Conservation (phyloP, 2,113 vertebrate genomes). For the Menidia beryllina region DNA sequence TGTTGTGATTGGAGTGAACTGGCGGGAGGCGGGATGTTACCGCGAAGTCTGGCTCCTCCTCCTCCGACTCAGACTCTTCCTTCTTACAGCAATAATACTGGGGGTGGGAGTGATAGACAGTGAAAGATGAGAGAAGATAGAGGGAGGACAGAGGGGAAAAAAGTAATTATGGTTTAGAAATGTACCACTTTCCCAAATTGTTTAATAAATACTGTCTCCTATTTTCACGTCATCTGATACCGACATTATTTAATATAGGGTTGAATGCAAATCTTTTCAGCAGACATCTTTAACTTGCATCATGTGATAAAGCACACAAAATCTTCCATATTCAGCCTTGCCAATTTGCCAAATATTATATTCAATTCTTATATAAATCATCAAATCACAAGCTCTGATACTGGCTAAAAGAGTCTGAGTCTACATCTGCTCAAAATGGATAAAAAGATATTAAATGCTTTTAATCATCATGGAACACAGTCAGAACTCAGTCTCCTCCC, state of each 20-base stretch:
- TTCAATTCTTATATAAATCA: background rate
- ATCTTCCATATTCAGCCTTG: constrained; percentile 24
- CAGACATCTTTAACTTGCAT: constrained; percentile 12
- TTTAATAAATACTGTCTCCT: background rate
- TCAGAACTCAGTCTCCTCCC: background rate
- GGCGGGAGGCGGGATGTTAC: constrained; percentile 91
- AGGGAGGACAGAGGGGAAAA: background rate
- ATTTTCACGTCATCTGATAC: background rate
- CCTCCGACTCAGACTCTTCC: constrained; percentile 94
- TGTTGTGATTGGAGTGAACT: constrained; percentile 90
- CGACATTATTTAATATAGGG: background rate
- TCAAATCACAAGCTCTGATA: background rate
- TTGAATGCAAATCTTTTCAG: constrained; percentile 13
- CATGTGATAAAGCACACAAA: constrained; percentile 1
- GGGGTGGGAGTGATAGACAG: background rate
- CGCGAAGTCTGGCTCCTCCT: constrained; percentile 97
- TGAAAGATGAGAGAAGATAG: background rate
- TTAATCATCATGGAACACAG: background rate
- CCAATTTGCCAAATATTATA: constrained; percentile 13
- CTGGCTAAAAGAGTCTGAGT: background rate
- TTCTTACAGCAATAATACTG: constrained; percentile 98
- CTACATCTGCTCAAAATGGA: background rate
- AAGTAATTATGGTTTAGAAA: constrained; percentile 2
- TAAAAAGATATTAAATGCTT: background rate
- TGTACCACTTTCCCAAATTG: background rate